Evolutionary conservation across 2,888 invertebrate genomes (phyloP).

Genomic region (Lasioglossum villosulum): DNA sequence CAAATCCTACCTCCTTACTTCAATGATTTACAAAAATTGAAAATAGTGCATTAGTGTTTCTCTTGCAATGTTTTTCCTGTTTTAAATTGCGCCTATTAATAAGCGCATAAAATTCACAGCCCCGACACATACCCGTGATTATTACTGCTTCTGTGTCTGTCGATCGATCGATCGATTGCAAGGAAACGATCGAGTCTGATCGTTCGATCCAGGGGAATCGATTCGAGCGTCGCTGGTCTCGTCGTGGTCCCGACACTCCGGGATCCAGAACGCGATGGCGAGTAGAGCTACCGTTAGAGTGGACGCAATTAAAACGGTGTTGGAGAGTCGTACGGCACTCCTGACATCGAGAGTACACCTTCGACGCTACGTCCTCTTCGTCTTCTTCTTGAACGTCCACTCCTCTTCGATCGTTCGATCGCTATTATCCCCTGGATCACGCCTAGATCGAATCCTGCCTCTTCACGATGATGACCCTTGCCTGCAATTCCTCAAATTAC

Average conservation of each 20-base stretch:
- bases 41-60: too few species aligned
- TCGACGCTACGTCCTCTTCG: conserved; percentile 41
- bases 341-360: conserved; percentile 72
- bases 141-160: conserved; percentile 20
- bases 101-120: not conserved
- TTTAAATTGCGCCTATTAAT: not conserved
- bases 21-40: too few species aligned
- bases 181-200: conserved; percentile 48
- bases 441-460: conserved; percentile 24
- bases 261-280: conserved; percentile 65
- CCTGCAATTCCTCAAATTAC: conserved; percentile 35
- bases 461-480: conserved; percentile 30
- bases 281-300: conserved; percentile 80
- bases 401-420: conserved; percentile 65
- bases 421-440: conserved; percentile 69
- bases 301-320: conserved; percentile 84
- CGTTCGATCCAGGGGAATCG: conserved; percentile 53
- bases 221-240: conserved; percentile 11
- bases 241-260: conserved; percentile 28
- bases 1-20: not conserved
- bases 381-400: conserved; percentile 58
- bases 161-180: not conserved
- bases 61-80: too few species aligned
- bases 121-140: conserved; percentile 19
- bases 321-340: conserved; percentile 78